Evolutionary conservation across 2,113 vertebrate species (phyloP).

Genomic region (Catharus fuscescens): DNA sequence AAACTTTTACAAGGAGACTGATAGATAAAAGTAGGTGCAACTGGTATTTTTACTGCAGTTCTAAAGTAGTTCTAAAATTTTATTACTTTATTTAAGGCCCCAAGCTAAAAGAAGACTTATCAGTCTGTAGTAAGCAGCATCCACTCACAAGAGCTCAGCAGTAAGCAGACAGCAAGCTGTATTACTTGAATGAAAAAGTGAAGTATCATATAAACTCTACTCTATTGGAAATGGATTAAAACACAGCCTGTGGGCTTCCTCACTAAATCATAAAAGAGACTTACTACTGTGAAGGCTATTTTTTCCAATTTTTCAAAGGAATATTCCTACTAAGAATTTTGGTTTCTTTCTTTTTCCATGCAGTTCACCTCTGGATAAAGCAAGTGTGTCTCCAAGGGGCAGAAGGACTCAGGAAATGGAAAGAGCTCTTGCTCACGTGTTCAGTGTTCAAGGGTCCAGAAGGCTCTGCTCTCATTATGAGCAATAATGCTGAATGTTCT

Average conservation of each 20-base stretch:
- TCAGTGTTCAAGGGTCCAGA: not conserved
- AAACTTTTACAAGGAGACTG: not conserved
- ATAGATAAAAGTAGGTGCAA: not conserved
- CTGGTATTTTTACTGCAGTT: not conserved
- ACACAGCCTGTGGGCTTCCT: constrained; percentile 10
- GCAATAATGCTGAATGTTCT: not conserved
- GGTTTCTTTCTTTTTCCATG: not conserved
- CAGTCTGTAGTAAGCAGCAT: not conserved
- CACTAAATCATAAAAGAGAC: not conserved
- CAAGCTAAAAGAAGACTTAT: constrained; percentile 31
- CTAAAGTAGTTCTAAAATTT: not conserved
- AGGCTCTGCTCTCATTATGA: not conserved
- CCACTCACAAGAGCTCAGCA: constrained; percentile 28
- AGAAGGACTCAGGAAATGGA: not conserved
- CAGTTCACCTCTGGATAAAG: not conserved
- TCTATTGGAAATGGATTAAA: constrained; percentile 36
- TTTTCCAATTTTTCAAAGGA: not conserved
- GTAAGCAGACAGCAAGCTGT: constrained; percentile 14
- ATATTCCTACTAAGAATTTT: not conserved
- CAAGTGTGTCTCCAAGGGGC: not conserved
- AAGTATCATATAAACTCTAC: not conserved
- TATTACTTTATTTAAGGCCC: constrained; percentile 10
- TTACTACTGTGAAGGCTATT: not conserved
- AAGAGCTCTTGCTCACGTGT: not conserved
- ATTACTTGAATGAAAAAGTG: constrained; percentile 42